Evolutionary conservation across 2,888 invertebrate species (phyloP), one percentile per base, ranked within the genome.

Genomic region (Pogonocherus hispidulus): DNA sequence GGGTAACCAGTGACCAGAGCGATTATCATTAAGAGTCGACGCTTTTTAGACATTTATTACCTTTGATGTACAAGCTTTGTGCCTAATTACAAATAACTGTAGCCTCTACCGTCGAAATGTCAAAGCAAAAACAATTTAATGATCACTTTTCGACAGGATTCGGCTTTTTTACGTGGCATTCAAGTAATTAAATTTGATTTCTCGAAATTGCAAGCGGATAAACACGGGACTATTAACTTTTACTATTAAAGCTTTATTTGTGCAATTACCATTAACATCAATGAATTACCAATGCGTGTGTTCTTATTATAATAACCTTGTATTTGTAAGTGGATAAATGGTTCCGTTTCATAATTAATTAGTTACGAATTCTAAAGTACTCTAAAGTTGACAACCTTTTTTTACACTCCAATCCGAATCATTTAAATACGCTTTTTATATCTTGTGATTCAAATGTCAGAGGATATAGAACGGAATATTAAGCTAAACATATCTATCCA

Each of bases 121-220:
- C 49, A 35, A 6, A 22, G 22, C 59, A 60, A 60, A 60, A 60
- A 60, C 59, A 60, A 60, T 60, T 32, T 60, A 60, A 60, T 60
- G 47, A 60, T 9, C 27, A 18, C 46, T 60, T 46, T 46, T 47
- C 47, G 18, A 16, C 35, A 32, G 44, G 44, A 49, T 27, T 23
- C 27, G n/a, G 16, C n/a, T n/a, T 41, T 32, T 41, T 41, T n/a
- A n/a, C 11, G 41, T 5, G 5, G 14, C 41, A 16, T 27, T 27
- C 27, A 27, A 27, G 14, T 60, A 49, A 60, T 60, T 49, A 49
- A 44, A 49, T 60, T 47, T 60, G 27, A 37, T 41, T 41, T 63
- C 37, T 35, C 32, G 52, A 63, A 52, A 63, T 47, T 46, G 9
- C 44, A 35, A 16, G 19, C 37, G 16, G 35, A 20, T 55, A 55